Base-by-base conservation (phyloP, 2,113 vertebrate species). In the Channa argus region DNA sequence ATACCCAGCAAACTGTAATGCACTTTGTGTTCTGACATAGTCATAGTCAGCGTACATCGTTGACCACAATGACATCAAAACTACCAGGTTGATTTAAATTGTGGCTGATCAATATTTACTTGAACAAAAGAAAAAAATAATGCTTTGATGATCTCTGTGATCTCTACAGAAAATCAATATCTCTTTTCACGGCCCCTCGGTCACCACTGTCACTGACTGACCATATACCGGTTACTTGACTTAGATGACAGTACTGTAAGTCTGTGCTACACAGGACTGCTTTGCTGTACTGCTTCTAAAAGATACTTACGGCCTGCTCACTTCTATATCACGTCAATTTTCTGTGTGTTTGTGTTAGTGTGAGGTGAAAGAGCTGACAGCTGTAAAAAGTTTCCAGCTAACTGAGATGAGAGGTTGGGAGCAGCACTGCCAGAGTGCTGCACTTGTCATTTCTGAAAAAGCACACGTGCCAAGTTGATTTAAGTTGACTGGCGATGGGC, bases 391-490 rank as follows among this genome's bases (percentile, higher is more conserved):
- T 88, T 87, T 88, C 72, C 73, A 73, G 72, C 77, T 83, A 71
- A 68, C 77, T 65, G 74, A 79, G 82, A 82, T 79, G 73, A 83
- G 77, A 77, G 78, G 64, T 82, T 73, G 72, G 82, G 62, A 84
- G 86, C 62, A 50, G 68, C 69, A 72, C 78, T 82, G 83, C 74
- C 80, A 84, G 82, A 89, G 86, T 74, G 88, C 79, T 85, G 82
- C 83, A 75, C 84, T 91, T 88, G 84, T 91, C 85, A 88, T 90
- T 88, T 81, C 76, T 89, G 74, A 84, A 86, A 76, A 89, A 88
- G 80, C 80, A 54, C 65, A 73, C 53, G n/a, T 79, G 79, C 88
- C 84, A 67, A 59, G 24, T 88, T 86, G 81, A 88, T 86, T 90
- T 88, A 90, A 80, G 82, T 73, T 82, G 85, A 89, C 77, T 85